phyloP scores from a whole-genome alignment of 2,797 vertebrate genomes.

The Nothura maculosa region DNA sequence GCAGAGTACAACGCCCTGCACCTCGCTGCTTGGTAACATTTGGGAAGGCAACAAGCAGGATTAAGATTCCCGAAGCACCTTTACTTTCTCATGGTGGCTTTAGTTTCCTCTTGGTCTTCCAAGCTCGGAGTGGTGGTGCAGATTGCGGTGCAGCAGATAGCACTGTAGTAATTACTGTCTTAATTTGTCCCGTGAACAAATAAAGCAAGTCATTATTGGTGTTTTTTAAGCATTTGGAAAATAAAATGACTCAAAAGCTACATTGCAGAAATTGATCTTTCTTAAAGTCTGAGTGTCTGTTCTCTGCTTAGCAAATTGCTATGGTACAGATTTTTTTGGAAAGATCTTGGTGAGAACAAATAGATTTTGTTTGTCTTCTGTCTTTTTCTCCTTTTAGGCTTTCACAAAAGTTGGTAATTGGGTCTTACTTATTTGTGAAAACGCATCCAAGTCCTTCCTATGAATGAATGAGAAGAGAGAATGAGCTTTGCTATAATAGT shows the following conservation, averaged over 20 bases:
- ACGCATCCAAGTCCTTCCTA: neutral
- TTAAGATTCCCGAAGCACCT: neutral
- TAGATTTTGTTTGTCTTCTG: neutral
- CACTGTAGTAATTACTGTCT: neutral
- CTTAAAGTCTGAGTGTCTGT: neutral
- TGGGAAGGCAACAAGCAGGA: neutral
- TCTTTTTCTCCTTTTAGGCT: neutral
- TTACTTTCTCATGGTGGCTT: neutral
- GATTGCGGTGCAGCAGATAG: neutral
- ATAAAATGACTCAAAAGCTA: neutral
- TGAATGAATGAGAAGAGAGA: neutral
- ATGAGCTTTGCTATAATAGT: neutral
- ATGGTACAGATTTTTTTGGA: neutral
- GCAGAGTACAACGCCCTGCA: fast-evolving
- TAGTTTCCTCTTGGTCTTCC: neutral
- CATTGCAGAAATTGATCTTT: neutral
- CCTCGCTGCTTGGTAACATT: neutral
- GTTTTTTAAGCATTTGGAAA: neutral
- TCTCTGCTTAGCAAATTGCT: neutral
- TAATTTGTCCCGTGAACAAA: neutral
- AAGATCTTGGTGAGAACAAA: neutral
- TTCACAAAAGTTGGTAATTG: neutral
- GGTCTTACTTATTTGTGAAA: neutral
- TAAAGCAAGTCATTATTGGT: neutral
- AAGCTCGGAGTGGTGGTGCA: neutral